Conservation (phyloP, 2,888 invertebrate genomes). For the Clitarchus hookeri region DNA sequence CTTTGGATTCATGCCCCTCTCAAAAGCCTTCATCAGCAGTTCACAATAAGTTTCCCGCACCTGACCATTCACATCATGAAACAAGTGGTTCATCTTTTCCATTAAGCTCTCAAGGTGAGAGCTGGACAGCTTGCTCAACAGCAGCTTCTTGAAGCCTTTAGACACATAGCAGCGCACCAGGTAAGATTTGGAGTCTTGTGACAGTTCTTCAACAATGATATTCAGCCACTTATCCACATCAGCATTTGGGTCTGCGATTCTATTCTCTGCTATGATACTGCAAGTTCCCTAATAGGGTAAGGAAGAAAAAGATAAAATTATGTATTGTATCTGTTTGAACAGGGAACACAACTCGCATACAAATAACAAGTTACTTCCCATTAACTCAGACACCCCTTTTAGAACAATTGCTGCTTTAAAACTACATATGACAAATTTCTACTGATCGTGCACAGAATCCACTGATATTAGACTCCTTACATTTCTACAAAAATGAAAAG, state of each 20-base stretch:
- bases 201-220: not conserved
- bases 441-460: too few species aligned
- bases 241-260: not conserved
- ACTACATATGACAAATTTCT: too few species aligned
- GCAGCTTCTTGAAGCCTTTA: not conserved
- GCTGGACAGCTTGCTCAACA: not conserved
- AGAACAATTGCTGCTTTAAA: too few species aligned
- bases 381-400: too few species aligned
- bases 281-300: not conserved
- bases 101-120: not conserved
- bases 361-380: too few species aligned
- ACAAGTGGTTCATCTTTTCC: not conserved
- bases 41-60: not conserved
- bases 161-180: constrained; percentile 4
- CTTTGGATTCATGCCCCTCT: not conserved
- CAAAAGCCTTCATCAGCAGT: not conserved
- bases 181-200: not conserved
- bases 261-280: not conserved
- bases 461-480: too few species aligned
- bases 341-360: too few species aligned
- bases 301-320: too few species aligned
- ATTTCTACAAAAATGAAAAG: too few species aligned
- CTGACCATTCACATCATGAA: not conserved
- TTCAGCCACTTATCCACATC: not conserved
- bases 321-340: too few species aligned